Evolutionary conservation across 2,888 invertebrate species (phyloP), one percentile per base, ranked within the genome.

Genomic region (Tribolium freemani): DNA sequence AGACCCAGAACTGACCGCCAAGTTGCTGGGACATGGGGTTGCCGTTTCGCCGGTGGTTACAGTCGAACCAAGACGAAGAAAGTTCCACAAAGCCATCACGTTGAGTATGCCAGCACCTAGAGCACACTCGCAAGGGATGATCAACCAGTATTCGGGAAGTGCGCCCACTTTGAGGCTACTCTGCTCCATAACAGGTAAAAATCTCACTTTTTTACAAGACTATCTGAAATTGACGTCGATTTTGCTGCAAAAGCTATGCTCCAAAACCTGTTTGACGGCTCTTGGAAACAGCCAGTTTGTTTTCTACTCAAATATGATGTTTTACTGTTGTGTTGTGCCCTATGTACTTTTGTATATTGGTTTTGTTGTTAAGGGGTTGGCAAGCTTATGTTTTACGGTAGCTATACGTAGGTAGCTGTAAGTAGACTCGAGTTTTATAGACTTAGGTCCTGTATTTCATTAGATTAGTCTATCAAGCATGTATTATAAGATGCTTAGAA

Each of bases 81-180:
- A 99, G 89, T 99, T 99, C 93, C 99, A 99, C 89, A 99, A 99
- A 88, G 98, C 99, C 16, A 99, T 99, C 83, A 98, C 98, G 74
- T 89, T 99, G 84, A 99, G 98, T 83, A 98, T 99, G 91, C 99
- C 99, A 13, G 96, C 99, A 64, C 99, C 99, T 0, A 93, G 96
- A 82, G 97, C 97, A 21, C 96, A 97, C 82, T 96, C 96, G 81
- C 97, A 98, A 88, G 98, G 98, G 83, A 98, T 99, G 99, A 97
- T 99, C 81, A 99, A 99, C 88, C 97, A 98, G 86, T 98, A 98
- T 88, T 95, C 94, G 44, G 96, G 96, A 58, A 96, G 96, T 81
- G 96, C 98, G 20, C 98, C 98, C 56, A 98, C 98, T 1, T 89
- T 99, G 74, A 91, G 99, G 81, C 92, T 98, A 71, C 92, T 99